Evolutionary conservation across 2,888 invertebrate genomes (phyloP), one percentile per base, ranked within the genome.

Genomic region (Epirrita christyi): DNA sequence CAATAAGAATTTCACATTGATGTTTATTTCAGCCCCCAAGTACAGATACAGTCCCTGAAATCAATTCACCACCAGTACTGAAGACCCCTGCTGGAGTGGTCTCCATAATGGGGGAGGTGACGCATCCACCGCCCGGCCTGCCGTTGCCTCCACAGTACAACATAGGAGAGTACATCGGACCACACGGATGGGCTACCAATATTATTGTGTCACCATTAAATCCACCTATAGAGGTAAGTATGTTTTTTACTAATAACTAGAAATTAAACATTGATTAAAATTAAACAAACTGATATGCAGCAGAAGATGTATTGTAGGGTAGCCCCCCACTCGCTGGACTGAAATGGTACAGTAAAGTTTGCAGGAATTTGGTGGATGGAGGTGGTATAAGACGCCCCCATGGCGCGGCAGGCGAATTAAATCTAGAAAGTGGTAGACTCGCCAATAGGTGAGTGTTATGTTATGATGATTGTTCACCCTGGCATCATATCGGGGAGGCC

Each of bases 181-280:
- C 86, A 63, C 88, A 88, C 55, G 75, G 85, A 15, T 92, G 93
- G 93, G 85, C 88, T 38, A 80, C 85, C 3, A 91, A 91, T 65
- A 88, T 91, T 59, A 89, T 92, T 62, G 88, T 92, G 6, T 80
- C 88, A 64, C 81, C 89, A 53, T 64, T 90, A 47, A 88, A 81
- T 75, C 92, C 83, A 66, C 91, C 92, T 27, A 69, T 92, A 69
- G 92, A 94, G 93, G 93, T 94, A 73, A 61, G 51, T 48, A 55
- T 55, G n/a, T n/a, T n/a, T n/a, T n/a, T n/a, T n/a, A n/a, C n/a
- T n/a, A n/a, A n/a, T n/a, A n/a, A n/a, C n/a, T n/a, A n/a, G n/a
- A n/a, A n/a, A n/a, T n/a, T n/a, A n/a, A n/a, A n/a, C n/a, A n/a
- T 21, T 21, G 21, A 21, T 4, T 21, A 21, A 21, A 21, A 21